These are phyloP conservation scores for Coccyzus lansbergi DNA, from an alignment of 2,797 vertebrate species.

Conservation along the genomic window DNA sequence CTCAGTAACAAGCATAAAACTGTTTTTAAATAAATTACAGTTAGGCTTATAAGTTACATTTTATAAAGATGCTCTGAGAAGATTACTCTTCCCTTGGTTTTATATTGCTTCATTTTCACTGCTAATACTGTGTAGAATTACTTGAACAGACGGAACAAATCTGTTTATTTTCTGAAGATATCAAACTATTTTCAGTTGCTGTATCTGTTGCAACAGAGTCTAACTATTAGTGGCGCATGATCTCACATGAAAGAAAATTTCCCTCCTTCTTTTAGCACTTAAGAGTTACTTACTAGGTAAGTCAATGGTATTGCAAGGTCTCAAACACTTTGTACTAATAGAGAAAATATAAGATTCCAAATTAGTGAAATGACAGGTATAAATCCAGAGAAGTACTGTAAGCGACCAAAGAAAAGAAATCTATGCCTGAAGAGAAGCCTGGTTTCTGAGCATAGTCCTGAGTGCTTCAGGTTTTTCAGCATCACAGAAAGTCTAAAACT, in stretches of 20 bases:
- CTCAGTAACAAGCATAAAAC: not conserved
- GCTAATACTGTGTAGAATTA: not conserved
- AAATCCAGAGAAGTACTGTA: not conserved
- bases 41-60: not conserved
- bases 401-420: not conserved
- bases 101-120: not conserved
- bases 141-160: not conserved
- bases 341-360: not conserved
- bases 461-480: not conserved
- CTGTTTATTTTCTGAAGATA: not conserved
- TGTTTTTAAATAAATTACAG: not conserved
- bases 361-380: not conserved
- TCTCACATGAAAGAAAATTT: not conserved
- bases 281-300: not conserved
- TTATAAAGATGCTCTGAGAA: not conserved
- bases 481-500: not conserved
- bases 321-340: not conserved
- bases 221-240: not conserved
- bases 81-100: not conserved
- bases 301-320: not conserved
- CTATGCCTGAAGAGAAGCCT: not conserved
- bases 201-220: not conserved
- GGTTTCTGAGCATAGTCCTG: not conserved
- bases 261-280: not conserved
- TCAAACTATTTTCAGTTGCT: not conserved